Evolutionary conservation across 2,113 vertebrate genomes (phyloP).

Genomic region (Oreamnos americanus): DNA sequence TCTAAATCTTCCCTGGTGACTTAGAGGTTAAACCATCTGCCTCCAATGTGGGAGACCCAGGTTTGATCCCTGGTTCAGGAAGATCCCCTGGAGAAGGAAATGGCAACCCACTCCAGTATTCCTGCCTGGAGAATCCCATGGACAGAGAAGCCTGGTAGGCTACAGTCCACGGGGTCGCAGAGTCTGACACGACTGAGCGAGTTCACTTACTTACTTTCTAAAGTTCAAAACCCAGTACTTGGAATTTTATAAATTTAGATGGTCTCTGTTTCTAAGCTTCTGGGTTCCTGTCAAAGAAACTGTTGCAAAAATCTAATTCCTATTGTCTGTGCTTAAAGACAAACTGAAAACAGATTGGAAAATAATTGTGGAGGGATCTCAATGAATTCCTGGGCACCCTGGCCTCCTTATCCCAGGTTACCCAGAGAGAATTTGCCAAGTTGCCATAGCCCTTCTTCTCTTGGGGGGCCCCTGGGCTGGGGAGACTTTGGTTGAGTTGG

Average conservation of each 20-base stretch:
- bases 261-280: constrained; percentile 18
- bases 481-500: neutral
- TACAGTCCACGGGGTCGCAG: too few relatives aligned
- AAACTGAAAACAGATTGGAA: neutral
- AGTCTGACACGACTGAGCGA: fast-evolving
- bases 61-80: too few relatives aligned
- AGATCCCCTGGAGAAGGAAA: too few relatives aligned
- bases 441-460: neutral
- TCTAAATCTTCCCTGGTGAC: neutral
- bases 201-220: neutral
- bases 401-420: neutral
- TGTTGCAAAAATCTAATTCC: neutral
- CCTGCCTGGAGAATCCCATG: too few relatives aligned
- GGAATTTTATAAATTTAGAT: neutral
- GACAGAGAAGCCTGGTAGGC: too few relatives aligned
- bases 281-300: neutral
- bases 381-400: neutral
- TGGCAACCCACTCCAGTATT: too few relatives aligned
- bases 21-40: too few relatives aligned
- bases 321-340: neutral
- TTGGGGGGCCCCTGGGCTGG: neutral
- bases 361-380: neutral
- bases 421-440: neutral
- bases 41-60: too few relatives aligned
- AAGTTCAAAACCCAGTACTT: neutral